Conservation (phyloP, 2,113 vertebrate genomes). For the Callipepla californica region DNA sequence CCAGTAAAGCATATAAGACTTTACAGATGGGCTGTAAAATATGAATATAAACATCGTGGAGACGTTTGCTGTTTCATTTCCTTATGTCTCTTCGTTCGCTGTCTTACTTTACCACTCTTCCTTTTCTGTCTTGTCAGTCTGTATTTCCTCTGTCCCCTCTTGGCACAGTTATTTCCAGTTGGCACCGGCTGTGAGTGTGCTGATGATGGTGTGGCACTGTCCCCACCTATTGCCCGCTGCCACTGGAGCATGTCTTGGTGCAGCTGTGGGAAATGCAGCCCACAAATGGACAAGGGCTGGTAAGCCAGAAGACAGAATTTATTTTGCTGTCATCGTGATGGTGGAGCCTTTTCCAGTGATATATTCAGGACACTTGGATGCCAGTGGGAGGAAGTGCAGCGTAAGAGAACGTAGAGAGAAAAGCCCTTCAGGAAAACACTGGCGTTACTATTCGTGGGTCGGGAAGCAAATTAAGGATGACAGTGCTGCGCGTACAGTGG, state of each 20-base stretch:
- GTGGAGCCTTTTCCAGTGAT: neutral
- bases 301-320: neutral
- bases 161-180: neutral
- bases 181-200: neutral
- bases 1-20: neutral
- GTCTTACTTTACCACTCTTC: neutral
- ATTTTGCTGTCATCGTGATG: neutral
- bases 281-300: neutral
- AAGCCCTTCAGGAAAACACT: neutral
- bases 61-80: neutral
- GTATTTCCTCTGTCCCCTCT: neutral
- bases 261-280: neutral
- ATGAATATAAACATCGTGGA: neutral
- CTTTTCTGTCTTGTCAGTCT: neutral
- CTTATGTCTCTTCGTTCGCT: neutral
- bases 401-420: neutral
- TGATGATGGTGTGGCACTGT: neutral
- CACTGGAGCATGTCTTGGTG: neutral
- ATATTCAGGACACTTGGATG: neutral
- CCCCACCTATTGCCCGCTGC: neutral
- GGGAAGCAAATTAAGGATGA: neutral
- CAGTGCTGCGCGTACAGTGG: neutral
- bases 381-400: neutral
- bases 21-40: constrained; percentile 21
- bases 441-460: neutral